Conservation (phyloP, 2,113 vertebrate genomes). For the Glareola pratincola region DNA sequence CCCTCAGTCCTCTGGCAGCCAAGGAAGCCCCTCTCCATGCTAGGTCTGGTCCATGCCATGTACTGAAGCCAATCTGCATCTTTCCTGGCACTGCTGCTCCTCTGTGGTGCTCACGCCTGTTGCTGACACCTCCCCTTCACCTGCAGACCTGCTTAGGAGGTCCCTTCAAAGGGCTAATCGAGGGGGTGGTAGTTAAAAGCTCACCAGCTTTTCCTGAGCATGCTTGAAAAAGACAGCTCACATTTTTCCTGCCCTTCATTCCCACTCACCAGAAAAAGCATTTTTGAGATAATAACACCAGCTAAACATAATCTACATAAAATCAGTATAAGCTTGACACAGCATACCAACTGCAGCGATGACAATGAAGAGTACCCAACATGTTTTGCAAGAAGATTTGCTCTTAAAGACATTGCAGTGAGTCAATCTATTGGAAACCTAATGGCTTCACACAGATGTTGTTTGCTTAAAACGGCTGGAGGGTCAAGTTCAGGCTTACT, state of each 20-base stretch:
- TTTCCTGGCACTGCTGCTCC: background rate
- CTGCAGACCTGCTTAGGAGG: background rate
- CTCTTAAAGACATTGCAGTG: background rate
- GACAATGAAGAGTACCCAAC: background rate
- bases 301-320: background rate
- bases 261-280: background rate
- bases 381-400: background rate
- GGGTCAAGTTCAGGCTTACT: background rate
- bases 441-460: conserved; percentile 15
- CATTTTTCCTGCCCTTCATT: background rate
- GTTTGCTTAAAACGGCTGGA: conserved; percentile 3
- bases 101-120: background rate
- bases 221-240: background rate
- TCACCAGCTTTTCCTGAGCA: background rate
- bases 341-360: background rate
- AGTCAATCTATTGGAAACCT: background rate
- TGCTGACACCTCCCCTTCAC: background rate
- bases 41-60: background rate
- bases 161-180: background rate
- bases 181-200: background rate
- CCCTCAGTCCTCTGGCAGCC: background rate
- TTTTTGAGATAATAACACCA: background rate
- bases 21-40: background rate
- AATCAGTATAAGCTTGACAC: background rate
- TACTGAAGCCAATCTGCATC: fast-evolving